Evolutionary conservation across 2,113 vertebrate genomes (phyloP).

Genomic region (Nanger granti): DNA sequence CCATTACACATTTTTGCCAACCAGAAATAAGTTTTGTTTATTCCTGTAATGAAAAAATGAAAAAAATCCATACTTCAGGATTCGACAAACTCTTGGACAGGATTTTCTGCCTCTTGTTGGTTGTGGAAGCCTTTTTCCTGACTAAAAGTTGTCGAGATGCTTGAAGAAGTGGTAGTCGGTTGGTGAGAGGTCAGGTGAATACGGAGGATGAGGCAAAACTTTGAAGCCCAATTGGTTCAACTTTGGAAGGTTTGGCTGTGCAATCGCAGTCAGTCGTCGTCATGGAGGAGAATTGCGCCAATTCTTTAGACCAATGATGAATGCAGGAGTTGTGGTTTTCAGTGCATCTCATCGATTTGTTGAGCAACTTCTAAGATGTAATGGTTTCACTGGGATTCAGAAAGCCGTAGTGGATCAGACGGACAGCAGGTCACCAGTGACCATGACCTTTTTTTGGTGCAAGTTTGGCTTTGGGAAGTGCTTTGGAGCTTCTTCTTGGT

Average conservation of each 20-base stretch:
- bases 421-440: not conserved
- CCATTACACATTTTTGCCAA: not conserved
- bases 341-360: not conserved
- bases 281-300: not conserved
- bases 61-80: not conserved
- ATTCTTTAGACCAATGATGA: not conserved
- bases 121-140: not conserved
- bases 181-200: not conserved
- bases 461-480: not conserved
- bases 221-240: not conserved
- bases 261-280: fast-evolving
- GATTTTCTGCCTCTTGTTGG: not conserved
- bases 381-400: not conserved
- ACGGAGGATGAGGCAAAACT: not conserved
- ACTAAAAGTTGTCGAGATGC: not conserved
- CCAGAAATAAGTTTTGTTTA: not conserved
- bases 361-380: not conserved
- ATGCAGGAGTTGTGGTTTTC: not conserved
- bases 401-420: not conserved
- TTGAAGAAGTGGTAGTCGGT: not conserved
- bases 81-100: not conserved
- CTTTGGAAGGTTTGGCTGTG: not conserved
- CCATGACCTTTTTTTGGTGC: not conserved
- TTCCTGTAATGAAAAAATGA: not conserved
- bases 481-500: not conserved